Base-by-base conservation (phyloP, 2,113 vertebrate species). In the Mustela nigripes region DNA sequence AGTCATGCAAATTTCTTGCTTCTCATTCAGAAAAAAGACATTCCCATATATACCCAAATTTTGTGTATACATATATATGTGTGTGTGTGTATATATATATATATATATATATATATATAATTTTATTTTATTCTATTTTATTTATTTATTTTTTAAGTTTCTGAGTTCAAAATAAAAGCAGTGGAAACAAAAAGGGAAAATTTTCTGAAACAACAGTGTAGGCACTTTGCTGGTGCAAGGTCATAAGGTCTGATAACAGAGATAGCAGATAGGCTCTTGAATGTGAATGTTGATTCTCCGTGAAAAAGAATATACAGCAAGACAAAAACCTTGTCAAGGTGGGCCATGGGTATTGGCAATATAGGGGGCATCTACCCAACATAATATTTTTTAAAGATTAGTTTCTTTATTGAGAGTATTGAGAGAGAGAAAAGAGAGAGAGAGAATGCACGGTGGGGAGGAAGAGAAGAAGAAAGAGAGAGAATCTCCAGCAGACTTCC, bases 1-100 rank as follows among this genome's bases (percentile, higher is more conserved):
- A 89, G 28, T 79, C 60, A 69, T 58, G 60, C 60, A 94, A 80
- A 85, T 89, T 82, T 85, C 58, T 97, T 22, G 97, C 26, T 92
- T 94, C 10, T 5, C 21, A 73, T 11, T 53, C 58, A 10, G 50
- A 56, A 33, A 1, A 63, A 42, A 67, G 24, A 83, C 50, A 58
- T 16, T 65, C 53, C 56, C 8, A 76, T 33, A 67, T 10, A 33
- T 4, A 31, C 14, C 48, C 31, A 50, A 78, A 53, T 39, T 39
- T 53, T 65, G 18, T 39, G 12, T 14, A 14, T 14, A 50, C 12
- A 48, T 48, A 48, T 48, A 48, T 48, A 48, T 48, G 10, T 10
- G 42, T 42, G 42, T 42, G 42, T 42, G 42, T 42, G 14, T 14
- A 26, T 50, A 58, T 18, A 24, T 42, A 21, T 42, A 21, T 50